phyloP scores from a whole-genome alignment of 2,113 vertebrate genomes.

The Callocephalon fimbriatum region DNA sequence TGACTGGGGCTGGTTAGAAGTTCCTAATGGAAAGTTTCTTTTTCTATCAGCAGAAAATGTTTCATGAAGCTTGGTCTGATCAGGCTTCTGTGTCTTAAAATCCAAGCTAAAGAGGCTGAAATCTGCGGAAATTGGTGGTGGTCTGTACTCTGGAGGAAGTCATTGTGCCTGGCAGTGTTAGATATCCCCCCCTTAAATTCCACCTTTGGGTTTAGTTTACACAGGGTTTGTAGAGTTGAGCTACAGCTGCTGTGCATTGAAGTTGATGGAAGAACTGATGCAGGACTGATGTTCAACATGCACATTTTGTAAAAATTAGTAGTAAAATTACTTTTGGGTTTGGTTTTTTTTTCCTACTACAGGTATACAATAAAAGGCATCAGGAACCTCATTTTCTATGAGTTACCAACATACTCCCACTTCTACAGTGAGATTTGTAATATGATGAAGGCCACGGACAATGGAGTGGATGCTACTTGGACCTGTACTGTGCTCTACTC shows the following conservation, averaged over 20 bases:
- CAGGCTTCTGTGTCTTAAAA: not conserved
- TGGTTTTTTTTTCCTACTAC: not conserved
- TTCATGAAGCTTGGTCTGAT: not conserved
- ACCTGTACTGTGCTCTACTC: constrained; percentile 93
- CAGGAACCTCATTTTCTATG: constrained; percentile 94
- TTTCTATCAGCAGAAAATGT: not conserved
- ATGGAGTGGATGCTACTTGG: constrained; percentile 86
- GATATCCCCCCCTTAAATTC: not conserved
- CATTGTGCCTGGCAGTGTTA: not conserved
- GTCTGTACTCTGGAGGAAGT: not conserved
- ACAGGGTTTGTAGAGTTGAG: not conserved
- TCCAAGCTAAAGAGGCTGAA: not conserved
- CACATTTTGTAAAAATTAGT: not conserved
- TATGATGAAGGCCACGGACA: constrained; percentile 85
- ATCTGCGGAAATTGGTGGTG: not conserved
- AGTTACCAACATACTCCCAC: constrained; percentile 90
- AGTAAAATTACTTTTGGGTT: not conserved
- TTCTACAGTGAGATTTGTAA: constrained; percentile 98
- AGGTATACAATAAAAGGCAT: constrained; percentile 94
- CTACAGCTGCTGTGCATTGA: not conserved
- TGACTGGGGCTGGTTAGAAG: not conserved
- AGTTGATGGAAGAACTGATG: not conserved
- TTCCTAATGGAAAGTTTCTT: not conserved
- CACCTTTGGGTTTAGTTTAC: not conserved
- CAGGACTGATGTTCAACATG: not conserved